Base-by-base conservation (phyloP, 2,113 vertebrate genomes). In the Manacus vitellinus region DNA sequence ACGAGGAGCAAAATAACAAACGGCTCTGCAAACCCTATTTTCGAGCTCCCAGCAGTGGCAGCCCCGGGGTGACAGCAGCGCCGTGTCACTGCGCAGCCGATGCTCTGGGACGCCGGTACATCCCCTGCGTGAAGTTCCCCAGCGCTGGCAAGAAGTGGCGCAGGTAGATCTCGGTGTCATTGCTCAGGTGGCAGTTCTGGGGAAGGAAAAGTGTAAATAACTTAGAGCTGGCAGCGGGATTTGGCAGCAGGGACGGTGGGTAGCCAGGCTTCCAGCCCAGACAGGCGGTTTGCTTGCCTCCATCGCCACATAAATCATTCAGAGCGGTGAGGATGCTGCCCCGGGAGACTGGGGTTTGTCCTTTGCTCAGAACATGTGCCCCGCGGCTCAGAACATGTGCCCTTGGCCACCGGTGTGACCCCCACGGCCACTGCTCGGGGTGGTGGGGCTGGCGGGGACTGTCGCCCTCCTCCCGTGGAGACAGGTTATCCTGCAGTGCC, bases 71-170 rank as follows among this genome's bases (percentile, higher is more conserved):
- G 71, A 41, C 73, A 4, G 72, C 4, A 0, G n/a, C 0, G 14
- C 63, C 4, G 0, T 4, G 33, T 90, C 94, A 85, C 4, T 16
- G 83, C 0, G n/a, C 1, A 0, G 47, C 8, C 0, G 3, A 1
- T 0, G 51, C 51, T 28, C 25, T 27, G 51, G 8, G 25, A 8
- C 51, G 51, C 51, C 51, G 51, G 51, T 23, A 90, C 51, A 96
- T 1, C 27, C 23, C 85, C 92, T 97, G 96, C 2, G 94, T 96
- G 94, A 93, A 96, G 75, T 97, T 97, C 23, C 92, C 94, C 90
- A 97, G 85, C 27, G 43, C 75, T 0, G 94, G 96, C 88, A 97
- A 72, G 88, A 97, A 97, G 93, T 94, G 61, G 15, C 67, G 85
- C 88, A 97, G 95, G 68, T 96, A 97, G 61, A 96, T 77, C 92